Conservation (phyloP, 1,140 invertebrate species). For the Apocrypta bakeri region DNA sequence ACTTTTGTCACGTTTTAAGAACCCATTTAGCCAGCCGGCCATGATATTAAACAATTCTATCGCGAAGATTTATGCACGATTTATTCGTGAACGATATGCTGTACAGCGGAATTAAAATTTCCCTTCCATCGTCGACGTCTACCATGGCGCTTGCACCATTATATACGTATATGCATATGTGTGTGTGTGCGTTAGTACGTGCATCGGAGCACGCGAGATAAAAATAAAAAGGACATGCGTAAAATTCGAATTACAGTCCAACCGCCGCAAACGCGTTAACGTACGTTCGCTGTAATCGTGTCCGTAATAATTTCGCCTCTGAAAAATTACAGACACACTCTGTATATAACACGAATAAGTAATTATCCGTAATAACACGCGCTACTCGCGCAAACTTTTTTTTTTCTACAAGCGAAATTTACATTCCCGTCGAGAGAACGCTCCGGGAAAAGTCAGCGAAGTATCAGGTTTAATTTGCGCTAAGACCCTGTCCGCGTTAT, state of each 20-base stretch:
- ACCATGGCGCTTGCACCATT: neutral
- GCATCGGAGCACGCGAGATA: neutral
- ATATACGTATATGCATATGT: too few relatives aligned
- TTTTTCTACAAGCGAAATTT: neutral
- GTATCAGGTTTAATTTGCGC: neutral
- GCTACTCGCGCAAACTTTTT: neutral
- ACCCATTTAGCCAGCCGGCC: neutral
- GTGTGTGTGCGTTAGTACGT: too few relatives aligned
- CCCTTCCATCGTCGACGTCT: neutral
- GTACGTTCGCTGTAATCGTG: neutral
- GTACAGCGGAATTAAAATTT: neutral
- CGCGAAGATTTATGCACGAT: neutral
- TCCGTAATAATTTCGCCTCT: neutral
- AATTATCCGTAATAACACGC: neutral
- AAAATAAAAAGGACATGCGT: neutral
- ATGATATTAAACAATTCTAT: constrained; percentile 16
- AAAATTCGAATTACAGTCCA: neutral
- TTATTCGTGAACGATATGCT: neutral
- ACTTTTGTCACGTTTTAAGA: constrained; percentile 41
- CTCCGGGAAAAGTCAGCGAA: neutral
- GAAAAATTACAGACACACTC: neutral
- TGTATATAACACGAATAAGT: neutral
- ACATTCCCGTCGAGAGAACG: neutral
- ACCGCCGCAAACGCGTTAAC: neutral
- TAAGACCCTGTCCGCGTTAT: too few relatives aligned